phyloP scores from a whole-genome alignment of 2,888 invertebrate genomes.

The Danaus chrysippus region DNA sequence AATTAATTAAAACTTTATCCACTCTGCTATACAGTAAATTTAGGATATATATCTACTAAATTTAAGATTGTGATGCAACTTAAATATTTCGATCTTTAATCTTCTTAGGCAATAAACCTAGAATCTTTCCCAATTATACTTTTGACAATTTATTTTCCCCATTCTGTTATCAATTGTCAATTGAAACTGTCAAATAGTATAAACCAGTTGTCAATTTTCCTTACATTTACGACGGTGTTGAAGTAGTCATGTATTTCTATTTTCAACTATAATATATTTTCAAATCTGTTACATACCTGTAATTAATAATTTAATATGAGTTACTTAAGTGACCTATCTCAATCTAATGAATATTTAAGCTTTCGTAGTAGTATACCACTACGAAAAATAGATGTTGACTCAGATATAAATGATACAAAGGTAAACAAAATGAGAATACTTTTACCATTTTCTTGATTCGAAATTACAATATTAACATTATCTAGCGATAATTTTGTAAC shows the following conservation, averaged over 20 bases:
- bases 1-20: no score
- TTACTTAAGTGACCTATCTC: conserved; percentile 84
- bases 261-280: conserved; percentile 2
- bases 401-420: conserved; percentile 86
- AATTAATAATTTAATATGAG: conserved; percentile 70
- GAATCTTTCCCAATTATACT: no score
- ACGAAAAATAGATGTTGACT: conserved; percentile 88
- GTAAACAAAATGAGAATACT: conserved; percentile 62
- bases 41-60: no score
- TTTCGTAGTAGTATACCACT: conserved; percentile 88
- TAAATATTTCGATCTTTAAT: no score
- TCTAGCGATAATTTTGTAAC: neutral
- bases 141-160: no score
- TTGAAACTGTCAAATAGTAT: no score
- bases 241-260: neutral
- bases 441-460: no score
- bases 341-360: conserved; percentile 87
- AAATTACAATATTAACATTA: neutral
- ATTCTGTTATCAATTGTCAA: no score
- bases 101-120: no score
- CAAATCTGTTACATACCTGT: neutral
- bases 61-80: no score
- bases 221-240: neutral
- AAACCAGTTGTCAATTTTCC: no score
- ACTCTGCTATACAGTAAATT: no score